Evolutionary conservation across 2,888 invertebrate genomes (phyloP).

Genomic region (Agrochola lota): DNA sequence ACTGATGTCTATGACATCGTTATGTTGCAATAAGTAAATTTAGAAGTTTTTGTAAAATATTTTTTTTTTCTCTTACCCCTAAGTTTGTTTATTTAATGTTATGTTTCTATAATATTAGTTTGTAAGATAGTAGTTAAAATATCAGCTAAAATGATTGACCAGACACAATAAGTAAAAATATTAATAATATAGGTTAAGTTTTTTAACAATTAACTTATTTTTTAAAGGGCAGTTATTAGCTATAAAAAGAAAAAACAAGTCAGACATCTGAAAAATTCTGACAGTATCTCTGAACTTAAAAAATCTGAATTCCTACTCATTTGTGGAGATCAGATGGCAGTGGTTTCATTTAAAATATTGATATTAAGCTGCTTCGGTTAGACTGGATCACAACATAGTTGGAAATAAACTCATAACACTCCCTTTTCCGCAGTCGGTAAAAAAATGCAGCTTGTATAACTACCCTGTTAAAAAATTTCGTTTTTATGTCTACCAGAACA

Average conservation of each 20-base stretch:
- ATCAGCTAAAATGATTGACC: constrained; percentile 52
- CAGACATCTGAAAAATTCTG: background rate
- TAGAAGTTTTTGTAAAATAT: constrained; percentile 80
- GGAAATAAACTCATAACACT: background rate
- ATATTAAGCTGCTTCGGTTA: background rate
- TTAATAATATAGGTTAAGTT: constrained; percentile 49
- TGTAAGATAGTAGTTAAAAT: constrained; percentile 41
- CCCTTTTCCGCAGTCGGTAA: background rate
- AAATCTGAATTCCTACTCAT: background rate
- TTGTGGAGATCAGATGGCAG: background rate
- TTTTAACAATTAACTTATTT: constrained; percentile 16
- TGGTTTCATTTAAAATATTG: background rate
- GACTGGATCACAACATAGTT: background rate
- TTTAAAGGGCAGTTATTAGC: background rate
- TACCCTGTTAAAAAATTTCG: constrained; percentile 7
- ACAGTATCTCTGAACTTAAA: background rate
- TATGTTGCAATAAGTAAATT: constrained; percentile 85
- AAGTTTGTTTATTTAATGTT: constrained; percentile 59
- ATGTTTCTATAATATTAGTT: constrained; percentile 54
- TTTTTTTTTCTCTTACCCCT: constrained; percentile 65
- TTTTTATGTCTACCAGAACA: constrained; percentile 34
- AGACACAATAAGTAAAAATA: constrained; percentile 45
- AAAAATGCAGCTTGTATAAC: background rate
- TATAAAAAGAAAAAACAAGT: background rate
- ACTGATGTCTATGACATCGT: constrained; percentile 79